Base-by-base conservation (phyloP, 2,113 vertebrate genomes). In the Pseudorhombus dupliciocellatus region DNA sequence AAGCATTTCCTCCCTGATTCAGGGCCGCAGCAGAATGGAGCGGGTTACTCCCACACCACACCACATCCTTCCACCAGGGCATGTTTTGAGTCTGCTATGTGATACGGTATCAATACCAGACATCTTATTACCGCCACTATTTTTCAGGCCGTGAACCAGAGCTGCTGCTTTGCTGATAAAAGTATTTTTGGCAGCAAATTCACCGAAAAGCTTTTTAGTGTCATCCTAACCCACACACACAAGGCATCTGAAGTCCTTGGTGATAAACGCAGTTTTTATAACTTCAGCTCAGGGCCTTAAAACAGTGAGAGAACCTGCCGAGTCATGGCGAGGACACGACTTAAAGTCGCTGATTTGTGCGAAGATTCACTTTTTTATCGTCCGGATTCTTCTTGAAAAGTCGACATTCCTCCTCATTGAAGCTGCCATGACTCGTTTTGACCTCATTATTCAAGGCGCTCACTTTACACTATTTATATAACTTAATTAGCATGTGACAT, bases 401-500 rank as follows among this genome's bases (percentile, higher is more conserved):
- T 58, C 25, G 25, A 16, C 34, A 66, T 72, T 34, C 11, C 25
- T 40, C 48, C 7, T 21, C 2, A 62, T 51, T 12, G n/a, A 25
- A 40, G 6, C 42, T 18, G 42, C 42, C 53, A 40, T n/a, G 14
- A 63, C 44, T 68, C 42, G 72, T 22, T 51, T 50, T 52, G 57
- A 64, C 37, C 40, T 50, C 9, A 30, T 30, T 61, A 25, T 57
- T 48, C 21, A 42, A 30, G 21, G 6, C 48, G 54, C 46, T 63
- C 63, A 52, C 14, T 20, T 26, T 7, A 20, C 8, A 26, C 70
- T 56, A 69, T 66, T 64, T 54, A 62, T 70, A 42, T 31, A 9
- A 59, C 20, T 58, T 30, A 68, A 79, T 73, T 66, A 77, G 50
- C 22, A 61, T 62, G 44, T 66, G 53, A 55, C 25, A 51, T 14